Evolutionary conservation across 2,113 vertebrate genomes (phyloP).

Genomic region (Pyxicephalus adspersus): DNA sequence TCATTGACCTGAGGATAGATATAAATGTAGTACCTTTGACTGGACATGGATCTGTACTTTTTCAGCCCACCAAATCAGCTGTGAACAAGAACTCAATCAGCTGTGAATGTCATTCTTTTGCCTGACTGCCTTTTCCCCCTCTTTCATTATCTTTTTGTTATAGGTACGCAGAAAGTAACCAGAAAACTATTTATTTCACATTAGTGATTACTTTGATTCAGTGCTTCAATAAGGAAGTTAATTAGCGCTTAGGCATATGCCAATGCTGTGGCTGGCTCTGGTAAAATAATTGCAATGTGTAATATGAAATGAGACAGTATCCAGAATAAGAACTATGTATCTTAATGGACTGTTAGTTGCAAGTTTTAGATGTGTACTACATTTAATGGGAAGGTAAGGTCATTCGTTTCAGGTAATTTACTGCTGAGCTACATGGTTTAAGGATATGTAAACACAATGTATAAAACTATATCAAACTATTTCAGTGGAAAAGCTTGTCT

Average conservation of each 20-base stretch:
- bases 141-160: constrained; percentile 45
- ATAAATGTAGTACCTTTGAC: constrained; percentile 34
- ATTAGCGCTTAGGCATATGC: not conserved
- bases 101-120: constrained; percentile 51
- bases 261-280: not conserved
- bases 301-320: too few species aligned
- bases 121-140: constrained; percentile 24
- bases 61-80: constrained; percentile 38
- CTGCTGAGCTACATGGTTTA: too few species aligned
- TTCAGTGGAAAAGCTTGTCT: too few species aligned
- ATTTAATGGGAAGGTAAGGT: too few species aligned
- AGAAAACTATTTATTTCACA: constrained; percentile 13
- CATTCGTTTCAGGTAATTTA: too few species aligned
- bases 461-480: too few species aligned
- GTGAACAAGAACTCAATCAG: constrained; percentile 37
- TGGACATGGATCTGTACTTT: constrained; percentile 40
- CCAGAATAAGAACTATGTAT: too few species aligned
- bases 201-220: constrained; percentile 13
- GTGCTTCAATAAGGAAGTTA: constrained; percentile 27
- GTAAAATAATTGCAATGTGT: not conserved
- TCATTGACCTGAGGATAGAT: constrained; percentile 22
- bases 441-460: too few species aligned
- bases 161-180: constrained; percentile 43
- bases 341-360: too few species aligned
- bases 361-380: too few species aligned